Base-by-base conservation (phyloP, 2,888 invertebrate genomes). In the Thecocarcelia acutangulata region DNA sequence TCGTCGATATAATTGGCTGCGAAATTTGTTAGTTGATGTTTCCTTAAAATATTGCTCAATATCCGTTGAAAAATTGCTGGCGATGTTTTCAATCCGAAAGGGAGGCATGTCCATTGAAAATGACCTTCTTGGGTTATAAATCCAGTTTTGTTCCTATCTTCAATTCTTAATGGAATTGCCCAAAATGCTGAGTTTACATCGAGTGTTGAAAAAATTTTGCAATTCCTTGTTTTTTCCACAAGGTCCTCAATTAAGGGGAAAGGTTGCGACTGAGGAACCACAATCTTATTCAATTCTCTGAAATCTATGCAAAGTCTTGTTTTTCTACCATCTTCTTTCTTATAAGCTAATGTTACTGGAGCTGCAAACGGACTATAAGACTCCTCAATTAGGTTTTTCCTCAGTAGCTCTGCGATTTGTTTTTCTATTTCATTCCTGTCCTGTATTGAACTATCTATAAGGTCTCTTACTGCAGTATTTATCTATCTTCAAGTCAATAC, bases 171-270 rank as follows among this genome's bases (percentile, higher is more conserved):
- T 17, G 54, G 54, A 11, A 56, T 56, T 2, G 33, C 54, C 33
- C 54, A 56, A 56, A 56, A 85, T 46, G 84, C 84, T 21, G 82
- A 85, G 46, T 79, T 80, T 81, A 84, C 83, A 46, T 81, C 75
- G 1, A 85, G 77, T 61, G 69, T 80, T 75, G 75, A 74, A 68
- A 79, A 6, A 73, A 68, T 72, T 74, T 37, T 63, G 52, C 69
- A 66, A 44, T 82, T 82, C 83, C 74, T 83, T 12, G 78, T 81
- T 73, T 80, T 82, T 40, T 52, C 59, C 46, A 84, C 21, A 1
- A 58, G 0, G 21, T 84, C 80, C 21, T 83, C 79, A 11, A 82
- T 84, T 8, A 80, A 40, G 11, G 68, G 28, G 3, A 28, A 28
- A 28, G 3, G 3, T 28, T 28, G 6, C 28, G 28, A 21, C 13